Base-by-base conservation (phyloP, 2,797 vertebrate genomes). In the Valencia hispanica region DNA sequence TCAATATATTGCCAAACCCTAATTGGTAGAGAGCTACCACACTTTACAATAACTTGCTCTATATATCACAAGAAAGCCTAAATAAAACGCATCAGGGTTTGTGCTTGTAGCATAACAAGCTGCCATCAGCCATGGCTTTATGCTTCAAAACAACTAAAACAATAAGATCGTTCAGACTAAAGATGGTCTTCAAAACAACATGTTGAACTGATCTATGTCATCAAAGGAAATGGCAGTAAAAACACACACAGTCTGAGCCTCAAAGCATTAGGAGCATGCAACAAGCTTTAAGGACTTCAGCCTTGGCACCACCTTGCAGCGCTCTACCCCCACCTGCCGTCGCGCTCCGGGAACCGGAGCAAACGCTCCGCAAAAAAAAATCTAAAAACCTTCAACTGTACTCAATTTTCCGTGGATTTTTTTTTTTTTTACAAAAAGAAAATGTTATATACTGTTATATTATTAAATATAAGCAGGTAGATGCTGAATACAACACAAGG, bases 291-390 rank as follows among this genome's bases (percentile, higher is more conserved):
- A 84, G 32, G 61, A 76, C 73, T 80, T 30, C 73, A 83, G 77
- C 72, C 76, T 71, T 76, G 80, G 83, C 88, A 79, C 59, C 85
- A 85, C 92, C 93, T 75, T 86, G 83, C 89, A 92, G 94, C 92
- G 74, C 95, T 95, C 94, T 96, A 95, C 93, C 92, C 91, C 95
- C 95, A 94, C 93, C 95, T 96, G 94, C 93, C 86, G 95, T 94
- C 87, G 85, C 78, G 83, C 79, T 79, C 78, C 82, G 92, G 79
- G 92, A 87, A 45, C 84, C 70, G 79, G 61, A 59, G 79, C 77
- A 86, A 12, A 70, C 76, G 61, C 78, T 11, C 84, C 84, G 80
- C 57, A 84, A 79, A 72, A 75, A 74, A 32, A 3, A 57, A 43
- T 8, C 41, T 34, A 76, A 74, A 25, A 17, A 57, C 30, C 74